Percentiles rank a stretch among this genome's conserved stretches.
phyloP scores from a whole-genome alignment of 2,888 invertebrate species.

The Pseudococcus viburni region DNA sequence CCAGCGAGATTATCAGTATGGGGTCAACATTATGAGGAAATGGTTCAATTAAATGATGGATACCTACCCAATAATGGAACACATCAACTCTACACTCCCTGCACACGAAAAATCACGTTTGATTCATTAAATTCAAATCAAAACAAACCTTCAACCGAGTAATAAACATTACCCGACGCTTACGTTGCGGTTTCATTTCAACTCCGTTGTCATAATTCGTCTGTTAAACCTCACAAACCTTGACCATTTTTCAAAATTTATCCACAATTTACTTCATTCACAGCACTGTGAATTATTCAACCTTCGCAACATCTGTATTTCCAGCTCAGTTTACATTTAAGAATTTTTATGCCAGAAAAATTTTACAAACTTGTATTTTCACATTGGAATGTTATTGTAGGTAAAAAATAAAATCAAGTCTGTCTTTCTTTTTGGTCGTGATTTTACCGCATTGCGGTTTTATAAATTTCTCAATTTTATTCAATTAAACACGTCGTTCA shows the following conservation, averaged over 20 bases:
- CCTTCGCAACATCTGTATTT: not conserved
- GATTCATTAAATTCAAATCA: not conserved
- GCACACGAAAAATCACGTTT: not conserved
- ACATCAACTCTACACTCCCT: not conserved
- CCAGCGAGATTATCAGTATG: too few species aligned
- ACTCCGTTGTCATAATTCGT: not conserved
- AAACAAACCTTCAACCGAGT: not conserved
- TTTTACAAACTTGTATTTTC: not conserved
- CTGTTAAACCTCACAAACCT: not conserved
- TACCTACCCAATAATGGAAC: too few species aligned
- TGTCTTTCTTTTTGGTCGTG: not conserved
- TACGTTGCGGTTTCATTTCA: slow-evolving; percentile 1
- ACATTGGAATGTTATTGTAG: not conserved
- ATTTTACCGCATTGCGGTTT: not conserved
- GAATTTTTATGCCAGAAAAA: not conserved
- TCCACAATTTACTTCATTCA: not conserved
- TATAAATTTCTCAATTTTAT: not conserved
- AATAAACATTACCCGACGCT: not conserved
- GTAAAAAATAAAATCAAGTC: not conserved
- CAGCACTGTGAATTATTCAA: not conserved
- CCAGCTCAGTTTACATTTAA: not conserved
- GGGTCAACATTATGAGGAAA: too few species aligned
- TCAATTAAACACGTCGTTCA: not conserved
- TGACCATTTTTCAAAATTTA: slow-evolving; percentile 21
- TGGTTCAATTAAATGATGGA: not conserved